Evolutionary conservation across 2,888 invertebrate species (phyloP).

Genomic region (Phyto melanocephala): DNA sequence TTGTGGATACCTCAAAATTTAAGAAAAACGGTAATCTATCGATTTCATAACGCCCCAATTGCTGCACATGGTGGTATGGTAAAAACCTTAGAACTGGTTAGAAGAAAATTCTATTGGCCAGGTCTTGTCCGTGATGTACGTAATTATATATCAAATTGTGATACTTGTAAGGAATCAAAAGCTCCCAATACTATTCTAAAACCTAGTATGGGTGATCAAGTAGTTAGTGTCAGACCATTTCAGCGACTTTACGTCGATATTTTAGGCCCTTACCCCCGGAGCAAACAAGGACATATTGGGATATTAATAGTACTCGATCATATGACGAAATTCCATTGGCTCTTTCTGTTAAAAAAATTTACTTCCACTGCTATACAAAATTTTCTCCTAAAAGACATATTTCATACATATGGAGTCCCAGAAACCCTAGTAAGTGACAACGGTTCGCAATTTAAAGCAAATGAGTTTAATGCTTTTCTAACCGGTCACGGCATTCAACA

Average conservation of each 20-base stretch:
- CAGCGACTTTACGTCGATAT: not conserved
- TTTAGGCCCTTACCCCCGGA: too few relatives aligned
- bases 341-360: not conserved
- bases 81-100: not conserved
- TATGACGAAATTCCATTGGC: not conserved
- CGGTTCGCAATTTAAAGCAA: too few relatives aligned
- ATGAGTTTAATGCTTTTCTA: too few relatives aligned
- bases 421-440: not conserved
- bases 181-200: not conserved
- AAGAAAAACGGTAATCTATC: not conserved
- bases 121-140: too few relatives aligned
- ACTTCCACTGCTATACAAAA: not conserved
- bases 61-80: too few relatives aligned
- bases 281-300: not conserved
- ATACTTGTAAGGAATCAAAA: not conserved
- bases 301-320: not conserved
- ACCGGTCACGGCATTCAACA: not conserved
- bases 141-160: not conserved
- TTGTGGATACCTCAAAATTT: constrained; percentile 4
- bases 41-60: not conserved
- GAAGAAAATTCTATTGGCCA: not conserved
- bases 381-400: not conserved
- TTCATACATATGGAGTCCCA: not conserved
- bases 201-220: not conserved
- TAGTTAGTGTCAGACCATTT: not conserved